Base-by-base conservation (phyloP, 2,797 vertebrate species). In the Hozukius guyotensis region DNA sequence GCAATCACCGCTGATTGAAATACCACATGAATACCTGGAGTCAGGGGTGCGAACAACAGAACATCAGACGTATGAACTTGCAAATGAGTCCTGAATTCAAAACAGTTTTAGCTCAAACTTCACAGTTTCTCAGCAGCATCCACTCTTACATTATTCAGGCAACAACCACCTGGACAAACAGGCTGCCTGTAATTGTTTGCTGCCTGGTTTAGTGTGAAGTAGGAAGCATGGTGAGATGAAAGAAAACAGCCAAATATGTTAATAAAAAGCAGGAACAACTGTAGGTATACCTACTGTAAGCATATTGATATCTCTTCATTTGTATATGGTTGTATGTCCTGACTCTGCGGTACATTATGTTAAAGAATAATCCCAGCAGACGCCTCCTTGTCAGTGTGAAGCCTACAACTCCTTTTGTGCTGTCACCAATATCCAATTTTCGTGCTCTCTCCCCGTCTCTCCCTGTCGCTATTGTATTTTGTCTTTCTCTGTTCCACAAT, bases 201-300 rank as follows among this genome's bases (percentile, higher is more conserved):
- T 56, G 29, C 14, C 36, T 55, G 57, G 62, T 68, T 87, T 72
- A 78, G 55, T 63, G 20, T 61, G 59, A 22, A 38, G 4, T 1
- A 57, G 29, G 52, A 67, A 42, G 11, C 52, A 49, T 16, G 13
- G n/a, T 24, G 34, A 80, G 72, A 42, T 36, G 2, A 73, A 46
- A 76, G 18, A 72, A 76, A 68, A 25, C 8, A 66, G 29, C 24
- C 7, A 53, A 53, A 59, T 52, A 3, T 65, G 32, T 59, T 65
- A 78, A 65, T 72, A 20, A 72, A 57, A 38, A 74, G 6, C 38
- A 69, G 38, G 27, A 84, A 53, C 46, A 75, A 61, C 38, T 46
- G 46, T 60, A 56, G 29, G 74, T 81, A 70, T 86, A 94, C 93
- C 80, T 93, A 95, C 94, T 91, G 92, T 90, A 89, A 59, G 77